Evolutionary conservation across 2,888 invertebrate species (phyloP), one percentile per base, ranked within the genome.

Genomic region (Hirudinaria manillensis): DNA sequence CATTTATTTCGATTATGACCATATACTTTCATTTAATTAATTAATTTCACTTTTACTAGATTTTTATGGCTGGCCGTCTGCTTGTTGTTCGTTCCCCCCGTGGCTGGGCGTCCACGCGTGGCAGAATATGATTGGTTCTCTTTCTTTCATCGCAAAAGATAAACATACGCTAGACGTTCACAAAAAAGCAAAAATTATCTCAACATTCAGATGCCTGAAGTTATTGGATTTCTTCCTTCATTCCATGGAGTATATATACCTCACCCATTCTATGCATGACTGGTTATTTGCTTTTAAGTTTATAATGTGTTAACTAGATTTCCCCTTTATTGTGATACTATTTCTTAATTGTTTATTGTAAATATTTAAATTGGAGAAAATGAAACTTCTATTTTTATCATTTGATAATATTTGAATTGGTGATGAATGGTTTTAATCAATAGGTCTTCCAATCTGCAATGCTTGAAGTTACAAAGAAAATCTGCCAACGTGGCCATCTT

Each of bases 21-120:
- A 38, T n/a, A n/a, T n/a, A 38, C 10, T 6, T 6, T 38, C 3
- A 45, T 45, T 3, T 45, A 10, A 10, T 16, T 16, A 7, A 6
- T 45, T 45, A 16, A 2, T 45, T 45, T 45, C 45, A 45, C 45
- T 45, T 61, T 61, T 75, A 68, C 4, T 74, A 77, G 77, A 77
- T 61, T 53, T 56, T 16, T 61, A 70, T 27, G 71, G 66, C 4
- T 77, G 76, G 76, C 77, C 77, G 13, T 24, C 71, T 3, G 72
- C 76, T 21, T 67, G 70, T 24, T 77, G 77, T 55, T 38, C n/a
- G 51, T 76, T 77, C 53, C 77, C 77, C 45, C 24, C 45, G 16
- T 77, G 77, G 77, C 55, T 77, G 72, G 68, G 56, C 29, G 75
- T 53, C 24, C 38, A 72, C 72, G 76, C 74, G 29, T 77, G 77